A percentile compares a stretch with the other conserved stretches of the same genome.
These are phyloP conservation scores for Drosophila kanapiae DNA, from an alignment of 1,140 invertebrate species.

Conservation along the genomic window DNA sequence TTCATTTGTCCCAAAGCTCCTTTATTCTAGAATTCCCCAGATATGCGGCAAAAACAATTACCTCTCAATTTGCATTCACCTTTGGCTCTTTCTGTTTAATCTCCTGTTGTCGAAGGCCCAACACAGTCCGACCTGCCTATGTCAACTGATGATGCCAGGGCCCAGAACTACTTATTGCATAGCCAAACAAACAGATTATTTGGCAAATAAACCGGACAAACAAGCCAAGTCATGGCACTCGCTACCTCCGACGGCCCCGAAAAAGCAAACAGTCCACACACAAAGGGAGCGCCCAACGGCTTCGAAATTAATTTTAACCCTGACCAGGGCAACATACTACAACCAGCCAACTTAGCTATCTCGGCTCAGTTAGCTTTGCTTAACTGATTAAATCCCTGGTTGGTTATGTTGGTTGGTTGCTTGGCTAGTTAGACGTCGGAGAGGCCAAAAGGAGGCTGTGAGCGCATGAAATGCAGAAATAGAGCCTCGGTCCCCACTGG, in stretches of 20 bases:
- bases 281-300: slow-evolving; percentile 38
- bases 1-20: background rate
- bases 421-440: background rate
- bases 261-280: slow-evolving; percentile 39
- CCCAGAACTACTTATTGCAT: slow-evolving; percentile 52
- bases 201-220: slow-evolving; percentile 50
- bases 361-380: slow-evolving; percentile 42
- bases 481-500: slow-evolving; percentile 11
- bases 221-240: slow-evolving; percentile 28
- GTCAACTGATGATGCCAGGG: slow-evolving; percentile 22
- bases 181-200: slow-evolving; percentile 56
- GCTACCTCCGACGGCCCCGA: slow-evolving; percentile 19
- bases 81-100: slow-evolving; percentile 20
- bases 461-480: slow-evolving; percentile 13
- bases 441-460: slow-evolving; percentile 3
- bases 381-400: slow-evolving; percentile 49
- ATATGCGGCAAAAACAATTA: slow-evolving; percentile 26
- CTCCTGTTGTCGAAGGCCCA: slow-evolving; percentile 7
- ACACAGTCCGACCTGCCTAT: slow-evolving; percentile 33
- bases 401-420: slow-evolving; percentile 2
- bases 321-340: slow-evolving; percentile 7
- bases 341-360: slow-evolving; percentile 10
- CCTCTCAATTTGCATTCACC: slow-evolving; percentile 39
- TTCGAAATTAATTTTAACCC: slow-evolving; percentile 55
- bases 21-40: slow-evolving; percentile 19